These are phyloP conservation scores for Tenthredo mesomela DNA, from an alignment of 2,888 invertebrate species.

Conservation along the genomic window DNA sequence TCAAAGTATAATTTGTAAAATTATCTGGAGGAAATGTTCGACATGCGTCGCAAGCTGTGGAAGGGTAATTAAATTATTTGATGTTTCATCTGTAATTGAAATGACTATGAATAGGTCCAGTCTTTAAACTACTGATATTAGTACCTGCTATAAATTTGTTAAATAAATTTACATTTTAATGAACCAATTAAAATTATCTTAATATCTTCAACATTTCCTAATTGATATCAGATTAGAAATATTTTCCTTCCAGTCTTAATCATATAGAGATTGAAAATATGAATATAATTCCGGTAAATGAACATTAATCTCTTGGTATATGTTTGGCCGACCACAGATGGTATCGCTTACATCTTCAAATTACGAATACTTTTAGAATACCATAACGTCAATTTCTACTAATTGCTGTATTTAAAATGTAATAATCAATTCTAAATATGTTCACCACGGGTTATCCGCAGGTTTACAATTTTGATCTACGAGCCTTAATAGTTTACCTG, in stretches of 20 bases:
- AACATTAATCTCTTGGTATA: background rate
- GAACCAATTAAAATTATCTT: slow-evolving; percentile 32
- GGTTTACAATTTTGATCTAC: background rate
- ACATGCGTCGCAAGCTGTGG: background rate
- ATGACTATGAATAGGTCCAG: slow-evolving; percentile 17
- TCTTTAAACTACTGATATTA: slow-evolving; percentile 17
- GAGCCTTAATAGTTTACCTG: background rate
- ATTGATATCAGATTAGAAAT: slow-evolving; percentile 36
- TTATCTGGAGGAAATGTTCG: background rate
- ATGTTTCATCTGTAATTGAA: slow-evolving; percentile 17
- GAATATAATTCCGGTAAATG: background rate
- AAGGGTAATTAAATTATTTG: background rate
- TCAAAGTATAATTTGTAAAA: slow-evolving; percentile 5
- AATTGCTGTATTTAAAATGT: slow-evolving; percentile 10
- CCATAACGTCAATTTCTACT: background rate
- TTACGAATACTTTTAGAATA: background rate
- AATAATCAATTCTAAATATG: background rate
- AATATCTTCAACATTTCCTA: slow-evolving; percentile 30
- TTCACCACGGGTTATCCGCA: background rate
- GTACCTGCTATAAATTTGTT: slow-evolving; percentile 18
- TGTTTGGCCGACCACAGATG: background rate
- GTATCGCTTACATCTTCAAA: background rate
- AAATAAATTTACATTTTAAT: slow-evolving; percentile 25
- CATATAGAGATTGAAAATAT: slow-evolving; percentile 1
- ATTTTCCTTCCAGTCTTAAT: background rate